Percentiles rank a stretch among this genome's conserved stretches.
Evolutionary conservation across 2,888 invertebrate species (phyloP).

Genomic region (Sphecodes monilicornis): DNA sequence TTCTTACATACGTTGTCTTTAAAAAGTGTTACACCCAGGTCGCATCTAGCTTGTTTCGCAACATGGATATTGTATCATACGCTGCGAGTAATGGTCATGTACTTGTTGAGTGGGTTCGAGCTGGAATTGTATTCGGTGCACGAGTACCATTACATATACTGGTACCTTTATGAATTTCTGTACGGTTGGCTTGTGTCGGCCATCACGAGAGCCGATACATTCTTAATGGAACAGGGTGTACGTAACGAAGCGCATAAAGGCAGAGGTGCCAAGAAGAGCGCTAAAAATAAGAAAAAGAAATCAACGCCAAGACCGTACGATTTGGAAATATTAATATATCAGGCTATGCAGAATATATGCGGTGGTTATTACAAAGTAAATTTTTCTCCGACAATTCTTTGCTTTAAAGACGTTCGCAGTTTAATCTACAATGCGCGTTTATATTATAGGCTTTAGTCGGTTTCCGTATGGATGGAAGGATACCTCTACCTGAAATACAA

Average conservation of each 20-base stretch:
- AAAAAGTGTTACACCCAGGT: slow-evolving; percentile 89
- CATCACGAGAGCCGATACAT: slow-evolving; percentile 94
- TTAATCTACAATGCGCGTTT: slow-evolving; percentile 31
- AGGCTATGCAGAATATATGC: slow-evolving; percentile 96
- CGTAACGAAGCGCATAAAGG: slow-evolving; percentile 84
- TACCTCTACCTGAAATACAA: slow-evolving; percentile 93
- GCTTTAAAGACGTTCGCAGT: not conserved
- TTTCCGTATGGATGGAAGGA: slow-evolving; percentile 94
- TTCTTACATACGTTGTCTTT: slow-evolving; percentile 90
- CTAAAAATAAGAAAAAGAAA: slow-evolving; percentile 89
- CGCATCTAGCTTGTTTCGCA: slow-evolving; percentile 93
- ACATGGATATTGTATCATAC: slow-evolving; percentile 99
- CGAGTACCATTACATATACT: slow-evolving; percentile 98
- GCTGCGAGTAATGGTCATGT: slow-evolving; percentile 96
- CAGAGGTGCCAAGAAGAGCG: slow-evolving; percentile 84
- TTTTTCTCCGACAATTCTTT: not conserved
- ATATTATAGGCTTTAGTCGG: slow-evolving; percentile 91
- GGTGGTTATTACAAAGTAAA: slow-evolving; percentile 96
- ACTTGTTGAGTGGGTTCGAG: slow-evolving; percentile 96
- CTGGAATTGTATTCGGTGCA: slow-evolving; percentile 97
- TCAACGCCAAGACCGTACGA: slow-evolving; percentile 90
- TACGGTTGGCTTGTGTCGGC: slow-evolving; percentile 98
- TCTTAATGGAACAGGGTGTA: slow-evolving; percentile 91
- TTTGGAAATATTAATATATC: slow-evolving; percentile 94
- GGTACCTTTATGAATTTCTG: slow-evolving; percentile 97